Percentiles rank a stretch among this genome's conserved stretches.
Conservation (phyloP, 2,113 vertebrate species). For the Cyanocitta stelleri region DNA sequence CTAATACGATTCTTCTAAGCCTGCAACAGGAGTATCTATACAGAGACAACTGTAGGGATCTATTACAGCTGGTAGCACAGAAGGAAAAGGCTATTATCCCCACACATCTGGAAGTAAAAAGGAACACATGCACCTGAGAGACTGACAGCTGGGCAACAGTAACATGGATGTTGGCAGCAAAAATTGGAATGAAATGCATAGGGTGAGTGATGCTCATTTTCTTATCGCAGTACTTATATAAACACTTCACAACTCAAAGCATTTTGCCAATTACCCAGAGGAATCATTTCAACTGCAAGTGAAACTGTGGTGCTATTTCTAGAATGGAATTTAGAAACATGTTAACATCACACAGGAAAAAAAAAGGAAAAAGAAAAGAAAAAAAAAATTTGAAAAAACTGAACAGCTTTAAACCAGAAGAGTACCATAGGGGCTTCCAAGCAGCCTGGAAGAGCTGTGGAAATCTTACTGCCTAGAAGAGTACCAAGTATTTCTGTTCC, state of each 20-base stretch:
- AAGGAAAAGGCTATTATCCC: not conserved
- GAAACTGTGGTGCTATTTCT: not conserved
- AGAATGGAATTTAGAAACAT: not conserved
- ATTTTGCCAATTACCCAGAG: constrained; percentile 2
- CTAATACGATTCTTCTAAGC: not conserved
- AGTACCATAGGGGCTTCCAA: not conserved
- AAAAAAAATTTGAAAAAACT: not conserved
- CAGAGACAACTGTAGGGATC: not conserved
- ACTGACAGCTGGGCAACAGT: not conserved
- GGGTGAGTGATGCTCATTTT: not conserved
- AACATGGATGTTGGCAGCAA: not conserved
- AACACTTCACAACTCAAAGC: constrained; percentile 25
- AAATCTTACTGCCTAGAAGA: not conserved
- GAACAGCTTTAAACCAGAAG: not conserved
- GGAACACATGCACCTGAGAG: not conserved
- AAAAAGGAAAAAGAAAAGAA: not conserved
- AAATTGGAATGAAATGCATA: not conserved
- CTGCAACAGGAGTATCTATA: not conserved
- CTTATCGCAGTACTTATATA: not conserved
- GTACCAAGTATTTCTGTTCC: not conserved
- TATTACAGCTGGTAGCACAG: not conserved
- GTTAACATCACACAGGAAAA: not conserved
- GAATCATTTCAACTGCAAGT: not conserved
- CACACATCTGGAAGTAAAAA: not conserved
- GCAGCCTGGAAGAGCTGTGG: not conserved